Conservation (phyloP, 2,113 vertebrate genomes). For the Apaloderma vittatum region DNA sequence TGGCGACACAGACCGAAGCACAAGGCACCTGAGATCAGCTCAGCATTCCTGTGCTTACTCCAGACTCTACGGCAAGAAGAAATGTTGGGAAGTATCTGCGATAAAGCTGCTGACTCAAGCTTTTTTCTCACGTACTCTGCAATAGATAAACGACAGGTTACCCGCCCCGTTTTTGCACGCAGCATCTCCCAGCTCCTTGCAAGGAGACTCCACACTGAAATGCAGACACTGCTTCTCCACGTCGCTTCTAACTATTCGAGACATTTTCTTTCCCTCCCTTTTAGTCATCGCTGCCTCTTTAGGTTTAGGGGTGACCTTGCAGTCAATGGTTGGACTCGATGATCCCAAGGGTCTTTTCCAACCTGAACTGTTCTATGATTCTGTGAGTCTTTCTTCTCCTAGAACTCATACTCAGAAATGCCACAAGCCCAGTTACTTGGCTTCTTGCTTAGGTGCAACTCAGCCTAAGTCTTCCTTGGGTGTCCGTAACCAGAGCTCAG, state of each 20-base stretch:
- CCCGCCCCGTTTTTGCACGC: neutral
- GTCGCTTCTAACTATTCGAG: neutral
- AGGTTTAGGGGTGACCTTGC: too few relatives aligned
- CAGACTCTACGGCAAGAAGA: neutral
- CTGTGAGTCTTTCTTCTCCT: neutral
- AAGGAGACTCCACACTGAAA: neutral
- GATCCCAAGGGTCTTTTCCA: too few relatives aligned
- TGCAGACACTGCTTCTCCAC: neutral
- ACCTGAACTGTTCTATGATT: too few relatives aligned
- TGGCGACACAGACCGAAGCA: neutral
- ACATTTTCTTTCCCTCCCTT: neutral
- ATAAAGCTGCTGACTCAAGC: neutral
- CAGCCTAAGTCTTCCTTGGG: rapidly evolving
- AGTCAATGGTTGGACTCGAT: too few relatives aligned
- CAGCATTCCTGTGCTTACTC: neutral
- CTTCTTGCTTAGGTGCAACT: neutral
- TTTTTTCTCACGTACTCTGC: neutral
- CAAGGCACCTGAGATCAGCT: neutral
- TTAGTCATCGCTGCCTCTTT: neutral
- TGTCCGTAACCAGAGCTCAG: rapidly evolving
- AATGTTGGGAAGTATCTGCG: neutral
- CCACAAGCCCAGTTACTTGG: neutral
- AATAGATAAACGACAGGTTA: rapidly evolving
- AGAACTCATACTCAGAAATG: neutral
- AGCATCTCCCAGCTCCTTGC: neutral